Base-by-base conservation (phyloP, 2,113 vertebrate species). In the Tonatia bakeri region DNA sequence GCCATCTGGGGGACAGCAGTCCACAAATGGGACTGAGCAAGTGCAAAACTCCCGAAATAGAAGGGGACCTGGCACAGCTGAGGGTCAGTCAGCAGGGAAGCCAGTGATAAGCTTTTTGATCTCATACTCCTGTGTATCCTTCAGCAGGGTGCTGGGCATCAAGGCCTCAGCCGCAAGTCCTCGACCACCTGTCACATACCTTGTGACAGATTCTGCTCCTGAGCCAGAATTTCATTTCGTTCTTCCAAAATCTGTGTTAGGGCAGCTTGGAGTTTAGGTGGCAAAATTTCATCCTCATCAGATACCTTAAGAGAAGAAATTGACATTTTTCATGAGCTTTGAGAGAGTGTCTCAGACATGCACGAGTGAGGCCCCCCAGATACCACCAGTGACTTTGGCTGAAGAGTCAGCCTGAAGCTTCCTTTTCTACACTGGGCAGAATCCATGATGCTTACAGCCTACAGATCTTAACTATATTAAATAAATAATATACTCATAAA, bases 281-380 rank as follows among this genome's bases (percentile, higher is more conserved):
- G 99, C 95, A 99, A 97, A 98, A 99, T 99, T 97, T 99, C 99
- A 83, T 99, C 99, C 95, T 99, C 99, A 93, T 99, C 99, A 15
- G 99, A 99, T 7, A 99, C 97, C 99, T 99, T 94, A 72, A 75
- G 67, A 96, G 64, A 85, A 84, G 40, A 96, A 94, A 87, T 0
- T 64, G 95, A 90, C 24, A 40, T 24, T 95, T 80, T 87, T 81
- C 43, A 33, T 96, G 87, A 19, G 1, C 45, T 90, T 77, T 40
- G 47, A 40, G 31, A 45, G 26, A 96, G 26, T 67, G 31, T 70
- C 90, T 65, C 43, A 93, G 83, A 90, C 3, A 33, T 1, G 26
- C 3, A 50, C 13, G 43, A 73, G n/a, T 24, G 43, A 59, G 17
- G 43, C 9, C 47, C 16, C 36, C 45, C 4, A 77, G 38, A 43